Evolutionary conservation across 2,113 vertebrate genomes (phyloP).

Genomic region (Psophia crepitans): DNA sequence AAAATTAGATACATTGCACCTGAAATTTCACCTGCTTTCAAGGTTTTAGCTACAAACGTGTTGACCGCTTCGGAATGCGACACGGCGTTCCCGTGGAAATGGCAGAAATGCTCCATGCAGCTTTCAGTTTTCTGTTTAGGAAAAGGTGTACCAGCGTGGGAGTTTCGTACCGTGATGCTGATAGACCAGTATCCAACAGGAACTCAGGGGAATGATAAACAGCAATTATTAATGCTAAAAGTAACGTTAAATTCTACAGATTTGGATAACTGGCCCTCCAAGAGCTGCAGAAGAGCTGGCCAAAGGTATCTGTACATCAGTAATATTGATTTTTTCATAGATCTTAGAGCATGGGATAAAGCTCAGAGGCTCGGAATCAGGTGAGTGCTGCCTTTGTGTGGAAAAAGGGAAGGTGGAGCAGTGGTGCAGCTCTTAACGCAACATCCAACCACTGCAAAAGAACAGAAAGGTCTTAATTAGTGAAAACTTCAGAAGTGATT

Average conservation of each 20-base stretch:
- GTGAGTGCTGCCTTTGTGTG: neutral
- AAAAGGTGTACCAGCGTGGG: neutral
- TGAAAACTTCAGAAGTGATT: neutral
- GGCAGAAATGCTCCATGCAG: neutral
- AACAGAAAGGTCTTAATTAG: fast-evolving
- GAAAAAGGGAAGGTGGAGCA: neutral
- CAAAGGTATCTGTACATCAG: neutral
- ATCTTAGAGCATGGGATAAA: neutral
- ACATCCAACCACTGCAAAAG: neutral
- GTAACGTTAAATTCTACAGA: neutral
- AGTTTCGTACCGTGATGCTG: neutral
- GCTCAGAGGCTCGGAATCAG: fast-evolving
- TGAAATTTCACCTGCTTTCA: neutral
- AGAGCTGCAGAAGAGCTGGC: neutral
- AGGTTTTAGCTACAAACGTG: neutral
- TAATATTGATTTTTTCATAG: neutral
- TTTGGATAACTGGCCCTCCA: neutral
- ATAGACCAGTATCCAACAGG: neutral
- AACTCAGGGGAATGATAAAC: neutral
- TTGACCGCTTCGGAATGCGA: neutral
- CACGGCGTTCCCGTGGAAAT: neutral
- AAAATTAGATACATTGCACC: neutral
- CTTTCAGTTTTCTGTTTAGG: neutral
- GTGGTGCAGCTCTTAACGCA: fast-evolving
- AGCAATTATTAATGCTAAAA: neutral